phyloP scores from a whole-genome alignment of 1,140 invertebrate genomes.

The Sipha flava region DNA sequence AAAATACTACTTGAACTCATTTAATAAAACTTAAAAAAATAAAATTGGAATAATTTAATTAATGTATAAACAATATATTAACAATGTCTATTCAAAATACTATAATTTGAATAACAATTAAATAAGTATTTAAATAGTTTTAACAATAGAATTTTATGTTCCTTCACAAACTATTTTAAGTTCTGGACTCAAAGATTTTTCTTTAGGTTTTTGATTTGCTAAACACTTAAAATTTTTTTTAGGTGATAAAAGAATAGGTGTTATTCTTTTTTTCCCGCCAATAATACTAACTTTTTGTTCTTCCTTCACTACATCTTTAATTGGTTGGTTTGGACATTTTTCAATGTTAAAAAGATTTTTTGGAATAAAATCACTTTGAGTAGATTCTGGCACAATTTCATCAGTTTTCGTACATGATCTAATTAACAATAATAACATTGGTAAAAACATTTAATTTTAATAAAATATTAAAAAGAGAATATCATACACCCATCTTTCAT shows the following conservation, averaged over 20 bases:
- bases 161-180: not conserved
- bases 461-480: no score
- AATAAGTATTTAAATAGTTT: not conserved
- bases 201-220: not conserved
- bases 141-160: not conserved
- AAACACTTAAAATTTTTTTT: not conserved
- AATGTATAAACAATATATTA: not conserved
- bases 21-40: not conserved
- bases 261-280: slow-evolving; percentile 19
- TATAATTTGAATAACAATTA: not conserved
- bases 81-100: not conserved
- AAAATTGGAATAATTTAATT: not conserved
- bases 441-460: no score
- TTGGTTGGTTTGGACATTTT: not conserved
- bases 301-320: not conserved
- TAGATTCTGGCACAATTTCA: not conserved
- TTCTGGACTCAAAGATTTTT: not conserved
- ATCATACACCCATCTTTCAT: no score
- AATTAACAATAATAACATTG: not conserved
- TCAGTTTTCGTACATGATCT: not conserved
- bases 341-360: not conserved
- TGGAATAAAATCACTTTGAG: not conserved
- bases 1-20: not conserved
- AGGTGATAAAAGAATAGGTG: slow-evolving; percentile 14
- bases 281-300: slow-evolving; percentile 13